Conservation (phyloP, 2,888 invertebrate species). For the Tachina lurida region DNA sequence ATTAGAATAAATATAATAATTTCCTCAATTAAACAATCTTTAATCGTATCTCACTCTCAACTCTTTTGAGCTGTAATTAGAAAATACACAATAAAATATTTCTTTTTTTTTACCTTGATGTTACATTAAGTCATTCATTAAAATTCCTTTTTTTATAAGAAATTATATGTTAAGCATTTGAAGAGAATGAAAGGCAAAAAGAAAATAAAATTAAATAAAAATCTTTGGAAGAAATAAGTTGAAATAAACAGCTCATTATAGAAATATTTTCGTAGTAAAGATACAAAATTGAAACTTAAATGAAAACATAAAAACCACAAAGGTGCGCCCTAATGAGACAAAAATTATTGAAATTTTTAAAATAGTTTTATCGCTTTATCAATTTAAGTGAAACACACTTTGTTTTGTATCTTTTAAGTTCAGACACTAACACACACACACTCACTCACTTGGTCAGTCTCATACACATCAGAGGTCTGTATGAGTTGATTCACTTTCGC, state of each 20-base stretch:
- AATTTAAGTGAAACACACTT: slow-evolving; percentile 61
- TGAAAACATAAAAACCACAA: slow-evolving; percentile 43
- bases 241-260: slow-evolving; percentile 50
- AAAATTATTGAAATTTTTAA: slow-evolving; percentile 83
- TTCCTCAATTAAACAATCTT: background rate
- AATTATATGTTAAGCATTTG: slow-evolving; percentile 44
- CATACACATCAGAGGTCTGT: too few species aligned
- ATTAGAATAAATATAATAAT: slow-evolving; percentile 1
- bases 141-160: slow-evolving; percentile 49
- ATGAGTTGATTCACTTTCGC: too few species aligned
- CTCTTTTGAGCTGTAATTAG: background rate
- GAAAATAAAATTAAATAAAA: slow-evolving; percentile 8
- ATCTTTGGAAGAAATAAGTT: slow-evolving; percentile 19
- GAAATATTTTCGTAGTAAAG: slow-evolving; percentile 58
- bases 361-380: slow-evolving; percentile 75
- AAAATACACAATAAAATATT: slow-evolving; percentile 32
- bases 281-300: slow-evolving; percentile 20
- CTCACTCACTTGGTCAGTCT: background rate
- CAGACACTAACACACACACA: slow-evolving; percentile 50
- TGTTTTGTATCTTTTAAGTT: background rate
- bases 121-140: slow-evolving; percentile 62
- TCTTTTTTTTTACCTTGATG: slow-evolving; percentile 8
- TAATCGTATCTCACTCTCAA: background rate
- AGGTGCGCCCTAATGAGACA: slow-evolving; percentile 82
- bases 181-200: background rate